Evolutionary conservation across 1,140 invertebrate species (phyloP), one percentile per base, ranked within the genome.

Genomic region (Maconellicoccus hirsutus): DNA sequence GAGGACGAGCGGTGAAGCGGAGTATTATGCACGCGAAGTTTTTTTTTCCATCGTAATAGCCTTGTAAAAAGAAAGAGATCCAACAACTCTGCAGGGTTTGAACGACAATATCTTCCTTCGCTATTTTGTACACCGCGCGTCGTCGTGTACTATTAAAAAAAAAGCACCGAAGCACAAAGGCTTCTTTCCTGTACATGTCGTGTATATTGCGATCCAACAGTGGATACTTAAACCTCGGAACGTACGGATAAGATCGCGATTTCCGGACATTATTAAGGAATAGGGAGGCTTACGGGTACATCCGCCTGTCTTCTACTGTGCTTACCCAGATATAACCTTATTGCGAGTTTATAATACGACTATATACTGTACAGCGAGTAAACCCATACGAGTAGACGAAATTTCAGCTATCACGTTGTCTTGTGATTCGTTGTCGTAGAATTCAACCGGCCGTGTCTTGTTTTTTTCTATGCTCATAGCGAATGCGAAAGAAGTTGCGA

Each of bases 201-300:
- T 52, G 42, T 52, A 16, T 52, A 52, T 52, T 52, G 42, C 42
- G 12, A 52, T 52, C 42, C 42, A 52, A 19, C 42, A 52, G n/a
- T 52, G 42, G 42, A 52, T 52, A 52, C 42, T 52, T 52, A 52
- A 52, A 52, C 42, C 42, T 52, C 42, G 42, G 6, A 52, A 52
- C 42, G 42, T 52, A 52, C n/a, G 42, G 42, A 52, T 52, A 52
- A 52, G 42, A 52, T 52, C 42, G 42, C 42, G 42, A 52, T 52
- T 52, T 52, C 42, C 42, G 42, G 42, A 52, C 42, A 52, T 52
- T 52, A 52, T 33, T 33, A 33, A 33, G 6, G 42, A 52, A 52
- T 52, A 52, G 42, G 42, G 42, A 52, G 42, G 42, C 42, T 52
- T 52, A 52, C 42, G 42, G 42, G 42, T 52, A 52, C 42, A 52